Percentiles rank a stretch among this genome's conserved stretches.
Evolutionary conservation across 1,140 invertebrate species (phyloP).

Genomic region (Procambarus virginalis): DNA sequence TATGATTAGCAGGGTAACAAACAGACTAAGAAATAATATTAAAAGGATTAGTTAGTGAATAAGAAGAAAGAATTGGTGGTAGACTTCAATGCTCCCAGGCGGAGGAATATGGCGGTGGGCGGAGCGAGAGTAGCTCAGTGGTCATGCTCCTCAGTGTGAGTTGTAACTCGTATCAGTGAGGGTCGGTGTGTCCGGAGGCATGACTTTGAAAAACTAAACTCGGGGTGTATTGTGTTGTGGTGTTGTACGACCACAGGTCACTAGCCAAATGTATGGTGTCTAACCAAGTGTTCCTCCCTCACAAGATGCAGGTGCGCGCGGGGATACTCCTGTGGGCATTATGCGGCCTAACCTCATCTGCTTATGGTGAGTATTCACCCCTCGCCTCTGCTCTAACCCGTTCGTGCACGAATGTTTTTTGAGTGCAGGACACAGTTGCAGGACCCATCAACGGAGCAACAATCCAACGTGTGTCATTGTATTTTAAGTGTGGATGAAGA

Average conservation of each 20-base stretch:
- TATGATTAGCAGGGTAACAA: background rate
- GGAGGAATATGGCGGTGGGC: background rate
- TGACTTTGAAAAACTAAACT: constrained; percentile 41
- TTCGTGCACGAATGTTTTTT: too few species aligned
- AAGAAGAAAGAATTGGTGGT: background rate
- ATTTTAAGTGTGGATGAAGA: too few species aligned
- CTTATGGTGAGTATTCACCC: constrained; percentile 42
- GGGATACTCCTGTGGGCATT: constrained; percentile 49
- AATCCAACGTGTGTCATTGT: too few species aligned
- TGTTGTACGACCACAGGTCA: constrained; percentile 30
- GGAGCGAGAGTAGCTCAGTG: background rate
- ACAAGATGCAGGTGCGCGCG: constrained; percentile 53
- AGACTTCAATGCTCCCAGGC: constrained; percentile 52
- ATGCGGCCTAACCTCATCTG: constrained; percentile 18
- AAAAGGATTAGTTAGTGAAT: background rate
- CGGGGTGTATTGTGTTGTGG: constrained; percentile 36
- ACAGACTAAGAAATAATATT: background rate
- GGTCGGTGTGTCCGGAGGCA: constrained; percentile 12
- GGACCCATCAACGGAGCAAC: too few species aligned
- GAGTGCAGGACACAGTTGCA: too few species aligned
- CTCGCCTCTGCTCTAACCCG: too few species aligned
- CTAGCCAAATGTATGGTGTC: constrained; percentile 54
- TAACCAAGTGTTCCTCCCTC: constrained; percentile 24
- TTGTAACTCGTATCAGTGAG: constrained; percentile 30
- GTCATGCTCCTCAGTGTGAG: constrained; percentile 49